phyloP scores from a whole-genome alignment of 2,797 vertebrate genomes.

The Dryobates pubescens region DNA sequence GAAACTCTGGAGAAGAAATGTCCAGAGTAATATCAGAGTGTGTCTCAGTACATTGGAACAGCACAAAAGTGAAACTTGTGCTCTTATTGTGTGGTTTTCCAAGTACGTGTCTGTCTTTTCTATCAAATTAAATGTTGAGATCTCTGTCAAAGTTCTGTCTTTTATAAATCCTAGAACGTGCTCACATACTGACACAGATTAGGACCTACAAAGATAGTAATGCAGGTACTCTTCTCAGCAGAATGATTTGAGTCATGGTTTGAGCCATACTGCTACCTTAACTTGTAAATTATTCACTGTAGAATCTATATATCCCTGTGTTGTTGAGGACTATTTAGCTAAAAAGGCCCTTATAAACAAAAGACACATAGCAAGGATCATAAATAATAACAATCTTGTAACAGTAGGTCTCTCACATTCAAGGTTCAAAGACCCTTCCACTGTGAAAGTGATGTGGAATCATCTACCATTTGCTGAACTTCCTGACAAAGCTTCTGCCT shows the following conservation, averaged over 20 bases:
- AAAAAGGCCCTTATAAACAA: not conserved
- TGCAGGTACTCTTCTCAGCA: not conserved
- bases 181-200: not conserved
- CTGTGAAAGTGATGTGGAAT: conserved; percentile 3
- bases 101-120: not conserved
- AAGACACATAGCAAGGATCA: not conserved
- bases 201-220: not conserved
- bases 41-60: not conserved
- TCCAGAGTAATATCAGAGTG: not conserved
- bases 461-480: conserved; percentile 17
- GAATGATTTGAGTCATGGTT: not conserved
- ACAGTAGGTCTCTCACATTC: not conserved
- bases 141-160: not conserved
- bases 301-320: not conserved
- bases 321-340: not conserved
- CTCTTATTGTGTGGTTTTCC: not conserved
- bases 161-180: not conserved
- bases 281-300: not conserved
- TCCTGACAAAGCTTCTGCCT: conserved; percentile 27
- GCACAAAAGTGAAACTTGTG: not conserved
- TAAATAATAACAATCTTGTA: not conserved
- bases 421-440: conserved; percentile 23
- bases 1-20: not conserved
- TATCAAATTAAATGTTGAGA: not conserved
- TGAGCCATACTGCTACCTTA: not conserved